phyloP scores from a whole-genome alignment of 2,888 invertebrate genomes.

The Drosophila ochracea region DNA sequence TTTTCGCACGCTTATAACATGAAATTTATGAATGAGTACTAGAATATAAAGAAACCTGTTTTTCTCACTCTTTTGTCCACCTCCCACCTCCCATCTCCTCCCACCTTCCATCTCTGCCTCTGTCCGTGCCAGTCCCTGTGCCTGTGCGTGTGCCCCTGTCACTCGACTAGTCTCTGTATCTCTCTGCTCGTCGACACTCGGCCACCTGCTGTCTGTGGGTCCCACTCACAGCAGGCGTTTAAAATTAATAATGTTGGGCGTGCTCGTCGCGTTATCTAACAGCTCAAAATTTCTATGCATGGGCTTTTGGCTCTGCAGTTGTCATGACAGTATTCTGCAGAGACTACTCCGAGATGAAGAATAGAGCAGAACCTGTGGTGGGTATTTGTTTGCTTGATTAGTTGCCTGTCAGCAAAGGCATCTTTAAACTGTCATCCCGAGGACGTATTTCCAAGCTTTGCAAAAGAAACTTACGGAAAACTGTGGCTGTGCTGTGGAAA shows the following conservation, averaged over 20 bases:
- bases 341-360: background rate
- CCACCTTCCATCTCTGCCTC: background rate
- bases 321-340: slow-evolving; percentile 7
- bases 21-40: slow-evolving; percentile 73
- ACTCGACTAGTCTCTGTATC: background rate
- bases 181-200: slow-evolving; percentile 7
- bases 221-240: slow-evolving; percentile 69
- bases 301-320: slow-evolving; percentile 24
- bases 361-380: slow-evolving; percentile 4
- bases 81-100: background rate
- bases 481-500: background rate
- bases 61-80: background rate
- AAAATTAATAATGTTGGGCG: slow-evolving; percentile 75
- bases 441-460: background rate
- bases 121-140: background rate
- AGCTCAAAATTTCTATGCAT: slow-evolving; percentile 53
- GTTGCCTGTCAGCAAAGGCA: slow-evolving; percentile 41
- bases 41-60: slow-evolving; percentile 42
- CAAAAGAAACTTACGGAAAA: slow-evolving; percentile 1
- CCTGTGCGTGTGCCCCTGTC: background rate
- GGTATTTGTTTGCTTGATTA: slow-evolving; percentile 54
- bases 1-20: slow-evolving; percentile 73
- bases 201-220: slow-evolving; percentile 68
- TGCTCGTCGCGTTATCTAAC: slow-evolving; percentile 35
- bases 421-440: slow-evolving; percentile 13